Conservation (phyloP, 2,888 invertebrate genomes). For the Lasius platythorax region DNA sequence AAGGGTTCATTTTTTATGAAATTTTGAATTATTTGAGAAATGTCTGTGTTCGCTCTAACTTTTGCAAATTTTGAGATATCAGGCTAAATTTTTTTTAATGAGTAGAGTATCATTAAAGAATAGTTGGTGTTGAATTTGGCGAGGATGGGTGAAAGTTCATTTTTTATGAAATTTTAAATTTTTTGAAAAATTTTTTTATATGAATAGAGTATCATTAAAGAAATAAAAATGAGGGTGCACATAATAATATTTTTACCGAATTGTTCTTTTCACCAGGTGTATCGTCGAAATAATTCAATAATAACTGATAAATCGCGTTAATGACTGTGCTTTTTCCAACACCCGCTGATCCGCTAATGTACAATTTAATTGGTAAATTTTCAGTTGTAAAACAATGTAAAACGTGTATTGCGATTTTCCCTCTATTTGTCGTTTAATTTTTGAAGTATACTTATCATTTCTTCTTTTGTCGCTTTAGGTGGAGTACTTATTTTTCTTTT, state of each 20-base stretch:
- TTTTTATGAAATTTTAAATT: too few species aligned
- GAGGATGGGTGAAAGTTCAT: too few species aligned
- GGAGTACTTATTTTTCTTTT: neutral
- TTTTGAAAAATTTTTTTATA: too few species aligned
- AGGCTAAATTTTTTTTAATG: too few species aligned
- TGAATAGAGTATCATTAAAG: too few species aligned
- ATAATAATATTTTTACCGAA: neutral
- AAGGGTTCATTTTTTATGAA: too few species aligned
- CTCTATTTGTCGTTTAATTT: neutral
- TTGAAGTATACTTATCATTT: neutral
- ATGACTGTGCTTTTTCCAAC: neutral
- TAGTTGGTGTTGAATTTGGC: too few species aligned
- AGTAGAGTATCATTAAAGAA: too few species aligned
- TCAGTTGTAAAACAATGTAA: neutral
- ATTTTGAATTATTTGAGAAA: too few species aligned
- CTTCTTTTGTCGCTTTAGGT: neutral
- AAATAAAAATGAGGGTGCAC: neutral
- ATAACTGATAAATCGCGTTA: neutral
- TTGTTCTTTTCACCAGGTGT: neutral
- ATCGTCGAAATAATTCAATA: neutral
- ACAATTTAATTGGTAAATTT: neutral
- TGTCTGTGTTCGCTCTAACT: too few species aligned
- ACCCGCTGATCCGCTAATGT: neutral
- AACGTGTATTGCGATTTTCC: neutral
- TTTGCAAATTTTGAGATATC: too few species aligned